phyloP scores from a whole-genome alignment of 64 coral and sea anemone genomes.

The Montipora foliosa region DNA sequence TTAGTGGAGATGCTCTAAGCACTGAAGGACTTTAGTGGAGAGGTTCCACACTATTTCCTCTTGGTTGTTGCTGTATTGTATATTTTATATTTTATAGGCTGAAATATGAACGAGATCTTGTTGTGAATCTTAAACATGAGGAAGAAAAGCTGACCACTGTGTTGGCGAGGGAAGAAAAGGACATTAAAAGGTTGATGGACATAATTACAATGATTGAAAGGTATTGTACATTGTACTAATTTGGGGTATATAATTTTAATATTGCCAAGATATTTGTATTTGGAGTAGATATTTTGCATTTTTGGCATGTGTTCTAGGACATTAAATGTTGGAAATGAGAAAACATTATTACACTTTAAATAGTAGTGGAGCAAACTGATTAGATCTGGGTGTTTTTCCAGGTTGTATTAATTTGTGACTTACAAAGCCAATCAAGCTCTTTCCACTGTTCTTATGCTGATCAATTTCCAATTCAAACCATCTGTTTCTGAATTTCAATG shows the following conservation, averaged over 20 bases:
- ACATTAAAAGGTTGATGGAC: constrained; percentile 91
- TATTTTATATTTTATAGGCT: constrained; percentile 50
- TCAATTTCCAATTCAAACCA: background rate
- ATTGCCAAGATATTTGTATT: no score
- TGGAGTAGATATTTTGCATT: no score
- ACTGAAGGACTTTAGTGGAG: no score
- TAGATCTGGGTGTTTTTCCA: no score
- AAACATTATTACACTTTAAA: no score
- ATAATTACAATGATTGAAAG: constrained; percentile 95
- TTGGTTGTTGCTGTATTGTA: background rate
- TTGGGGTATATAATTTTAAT: no score
- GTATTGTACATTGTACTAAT: constrained; percentile 16
- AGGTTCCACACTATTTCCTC: background rate
- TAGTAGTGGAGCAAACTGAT: no score
- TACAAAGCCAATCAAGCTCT: no score
- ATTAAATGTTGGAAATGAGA: no score
- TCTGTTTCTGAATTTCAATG: background rate
- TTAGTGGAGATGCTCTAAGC: no score
- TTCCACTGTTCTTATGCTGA: background rate
- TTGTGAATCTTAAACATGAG: constrained; percentile 94
- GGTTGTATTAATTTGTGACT: no score
- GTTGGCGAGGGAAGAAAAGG: constrained; percentile 81
- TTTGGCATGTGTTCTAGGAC: no score
- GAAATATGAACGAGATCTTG: constrained; percentile 85
- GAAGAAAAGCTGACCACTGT: constrained; percentile 73